A percentile compares a stretch with the other conserved stretches of the same genome.
Evolutionary conservation across 2,797 vertebrate genomes (phyloP).

Genomic region (Rachycentron canadum): DNA sequence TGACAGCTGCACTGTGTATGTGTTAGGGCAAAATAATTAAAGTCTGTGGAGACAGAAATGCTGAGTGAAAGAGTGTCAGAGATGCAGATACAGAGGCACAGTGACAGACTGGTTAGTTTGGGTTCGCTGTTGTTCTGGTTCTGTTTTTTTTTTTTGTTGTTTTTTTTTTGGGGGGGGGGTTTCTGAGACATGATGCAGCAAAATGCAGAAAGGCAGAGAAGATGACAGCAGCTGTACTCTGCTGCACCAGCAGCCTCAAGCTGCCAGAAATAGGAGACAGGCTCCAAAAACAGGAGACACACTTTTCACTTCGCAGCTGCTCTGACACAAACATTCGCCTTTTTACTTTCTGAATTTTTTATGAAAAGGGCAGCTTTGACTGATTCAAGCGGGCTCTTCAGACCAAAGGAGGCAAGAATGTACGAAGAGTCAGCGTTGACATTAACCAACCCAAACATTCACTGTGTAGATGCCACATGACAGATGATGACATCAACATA

Average conservation of each 20-base stretch:
- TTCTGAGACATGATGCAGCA: constrained; percentile 59
- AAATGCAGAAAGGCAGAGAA: constrained; percentile 40
- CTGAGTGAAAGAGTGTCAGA: constrained; percentile 19
- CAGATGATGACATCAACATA: not conserved
- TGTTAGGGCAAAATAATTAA: not conserved
- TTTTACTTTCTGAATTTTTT: constrained; percentile 27
- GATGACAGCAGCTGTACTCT: constrained; percentile 53
- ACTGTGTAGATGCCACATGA: not conserved
- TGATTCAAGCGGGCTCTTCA: not conserved
- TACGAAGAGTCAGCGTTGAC: not conserved
- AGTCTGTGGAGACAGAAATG: constrained; percentile 10
- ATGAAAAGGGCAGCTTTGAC: constrained; percentile 27
- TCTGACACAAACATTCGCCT: constrained; percentile 27
- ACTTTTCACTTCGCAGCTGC: constrained; percentile 31
- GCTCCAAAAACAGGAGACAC: constrained; percentile 24
- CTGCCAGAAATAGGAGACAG: constrained; percentile 54
- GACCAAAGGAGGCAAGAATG: not conserved
- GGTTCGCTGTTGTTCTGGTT: not conserved
- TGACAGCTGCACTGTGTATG: not conserved
- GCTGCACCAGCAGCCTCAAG: constrained; percentile 47
- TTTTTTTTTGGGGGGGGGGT: no score
- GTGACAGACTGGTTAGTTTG: not conserved
- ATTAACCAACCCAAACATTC: not conserved
- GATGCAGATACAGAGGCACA: constrained; percentile 2
- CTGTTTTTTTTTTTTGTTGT: not conserved